These are phyloP conservation scores for Caenorhabditis drosophilae DNA, from an alignment of 2,888 invertebrate genomes.

Conservation along the genomic window DNA sequence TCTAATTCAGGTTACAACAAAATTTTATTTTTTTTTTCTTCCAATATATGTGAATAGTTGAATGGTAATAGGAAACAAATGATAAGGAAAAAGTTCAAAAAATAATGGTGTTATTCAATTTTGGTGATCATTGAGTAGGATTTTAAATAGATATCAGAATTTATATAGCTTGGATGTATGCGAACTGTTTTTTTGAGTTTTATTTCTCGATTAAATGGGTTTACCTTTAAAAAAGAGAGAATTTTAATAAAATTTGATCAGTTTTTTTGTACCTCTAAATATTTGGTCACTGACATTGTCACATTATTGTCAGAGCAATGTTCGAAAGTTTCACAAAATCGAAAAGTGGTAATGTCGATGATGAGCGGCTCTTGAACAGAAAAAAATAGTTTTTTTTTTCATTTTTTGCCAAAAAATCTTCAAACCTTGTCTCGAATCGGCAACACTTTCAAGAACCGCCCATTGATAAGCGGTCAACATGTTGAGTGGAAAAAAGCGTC, in stretches of 20 bases:
- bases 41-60: no score
- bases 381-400: not conserved
- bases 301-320: constrained; percentile 10
- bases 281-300: constrained; percentile 11
- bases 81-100: no score
- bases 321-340: constrained; percentile 17
- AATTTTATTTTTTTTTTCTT: no score
- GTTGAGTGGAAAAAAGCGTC: not conserved
- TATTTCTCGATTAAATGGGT: constrained; percentile 10
- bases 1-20: not conserved
- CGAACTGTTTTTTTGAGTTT: constrained; percentile 21
- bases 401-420: no score
- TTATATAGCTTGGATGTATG: not conserved
- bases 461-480: not conserved
- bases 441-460: not conserved
- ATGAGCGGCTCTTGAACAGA: constrained; percentile 7
- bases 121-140: not conserved
- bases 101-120: no score
- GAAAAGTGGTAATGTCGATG: constrained; percentile 5
- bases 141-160: not conserved
- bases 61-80: no score
- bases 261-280: constrained; percentile 5
- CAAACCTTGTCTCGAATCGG: not conserved
- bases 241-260: constrained; percentile 1
- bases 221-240: not conserved